These are phyloP conservation scores for Pseudolycoriella hygida DNA, from an alignment of 2,888 invertebrate species.

Conservation along the genomic window DNA sequence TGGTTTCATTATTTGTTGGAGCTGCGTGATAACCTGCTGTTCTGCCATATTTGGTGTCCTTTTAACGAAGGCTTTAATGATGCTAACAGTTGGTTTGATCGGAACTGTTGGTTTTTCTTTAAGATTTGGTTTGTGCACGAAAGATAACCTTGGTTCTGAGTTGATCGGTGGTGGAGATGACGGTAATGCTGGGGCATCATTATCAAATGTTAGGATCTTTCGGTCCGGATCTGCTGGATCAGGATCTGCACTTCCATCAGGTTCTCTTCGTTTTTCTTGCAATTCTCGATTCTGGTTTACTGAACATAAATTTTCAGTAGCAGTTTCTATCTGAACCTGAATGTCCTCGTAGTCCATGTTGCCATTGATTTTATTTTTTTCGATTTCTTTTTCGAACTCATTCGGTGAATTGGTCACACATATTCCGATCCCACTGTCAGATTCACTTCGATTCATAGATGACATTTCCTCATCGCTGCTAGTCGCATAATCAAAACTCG, in stretches of 20 bases:
- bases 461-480: constrained; percentile 27
- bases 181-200: constrained; percentile 52
- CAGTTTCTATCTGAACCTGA: constrained; percentile 16
- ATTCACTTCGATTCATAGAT: constrained; percentile 29
- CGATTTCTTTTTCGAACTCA: constrained; percentile 16
- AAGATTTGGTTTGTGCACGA: constrained; percentile 37
- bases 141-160: constrained; percentile 43
- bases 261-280: constrained; percentile 45
- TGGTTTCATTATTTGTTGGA: constrained; percentile 31
- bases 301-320: constrained; percentile 21
- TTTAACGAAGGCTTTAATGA: constrained; percentile 36
- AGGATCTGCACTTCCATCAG: constrained; percentile 73
- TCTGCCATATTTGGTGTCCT: constrained; percentile 27
- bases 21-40: constrained; percentile 34
- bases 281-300: constrained; percentile 52
- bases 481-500: constrained; percentile 27
- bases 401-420: constrained; percentile 24
- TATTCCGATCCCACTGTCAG: constrained; percentile 29
- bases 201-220: constrained; percentile 19
- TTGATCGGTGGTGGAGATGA: constrained; percentile 45
- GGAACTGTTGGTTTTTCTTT: constrained; percentile 47
- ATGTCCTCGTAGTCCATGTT: constrained; percentile 29
- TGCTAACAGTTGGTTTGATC: constrained; percentile 46
- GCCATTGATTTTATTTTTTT: constrained; percentile 18
- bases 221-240: constrained; percentile 33